Evolutionary conservation across 2,797 vertebrate genomes (phyloP), one percentile per base, ranked within the genome.

Genomic region (Enteromius paludinosus): DNA sequence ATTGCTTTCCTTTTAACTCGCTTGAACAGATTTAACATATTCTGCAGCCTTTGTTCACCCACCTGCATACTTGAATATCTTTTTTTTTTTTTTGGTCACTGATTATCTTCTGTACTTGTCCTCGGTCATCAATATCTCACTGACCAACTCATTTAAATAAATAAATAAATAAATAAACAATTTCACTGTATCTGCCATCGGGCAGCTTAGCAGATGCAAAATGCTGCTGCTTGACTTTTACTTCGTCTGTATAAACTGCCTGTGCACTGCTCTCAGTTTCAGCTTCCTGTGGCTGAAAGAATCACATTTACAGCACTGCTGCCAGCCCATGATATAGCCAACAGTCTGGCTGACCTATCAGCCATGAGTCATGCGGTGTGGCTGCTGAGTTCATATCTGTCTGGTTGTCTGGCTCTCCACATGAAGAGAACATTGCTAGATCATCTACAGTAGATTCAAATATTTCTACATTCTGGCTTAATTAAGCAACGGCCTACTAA

Each of bases 331-430:
- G 25, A 76, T 68, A 28, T 17, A 68, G 64, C 64, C 64, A 75
- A 82, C 25, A 75, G 81, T 33, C 81, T 75, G 72, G 49, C 62
- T 45, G 72, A 75, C 72, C 72, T 47, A 33, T 76, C 61, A 59
- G 49, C 49, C 49, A 68, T 69, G 72, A 56, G 59, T 76, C 81
- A 75, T 52, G 64, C 3, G 12, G 62, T 3, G n/a, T 52, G 33
- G 33, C 62, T 25, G 45, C 77, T 79, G 64, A 69, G 77, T 69
- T 69, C 62, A 69, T n/a, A 45, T 33, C 12, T 73, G 23, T 75
- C 72, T 82, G 41, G 25, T 23, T 56, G 79, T 35, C 28, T 75
- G 80, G 62, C 71, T 66, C 47, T 43, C 59, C 45, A 68, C 71
- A 75, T 12, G 61, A 75, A 56, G 11, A 68, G 17, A 75, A 30